phyloP scores from a whole-genome alignment of 2,113 vertebrate species.

The Dasyurus viverrinus region DNA sequence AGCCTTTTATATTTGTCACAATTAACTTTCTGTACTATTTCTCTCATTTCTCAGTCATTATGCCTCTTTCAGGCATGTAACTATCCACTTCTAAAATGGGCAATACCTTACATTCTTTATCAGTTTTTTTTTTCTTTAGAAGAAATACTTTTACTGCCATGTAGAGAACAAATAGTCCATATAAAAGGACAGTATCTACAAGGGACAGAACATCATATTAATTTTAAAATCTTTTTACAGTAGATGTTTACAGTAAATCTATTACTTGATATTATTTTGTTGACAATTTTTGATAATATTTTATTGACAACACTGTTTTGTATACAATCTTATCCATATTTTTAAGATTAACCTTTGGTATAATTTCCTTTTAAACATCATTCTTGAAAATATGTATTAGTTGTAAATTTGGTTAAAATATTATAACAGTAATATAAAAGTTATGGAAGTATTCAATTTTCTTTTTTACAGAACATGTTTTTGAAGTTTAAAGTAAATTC shows the following conservation, averaged over 20 bases:
- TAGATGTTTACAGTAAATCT: background rate
- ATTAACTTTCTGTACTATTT: background rate
- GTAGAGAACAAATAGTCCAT: background rate
- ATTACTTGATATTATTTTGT: background rate
- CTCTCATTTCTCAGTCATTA: background rate
- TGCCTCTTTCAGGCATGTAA: background rate
- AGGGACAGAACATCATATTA: background rate
- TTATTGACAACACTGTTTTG: background rate
- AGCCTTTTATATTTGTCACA: background rate
- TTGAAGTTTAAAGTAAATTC: background rate
- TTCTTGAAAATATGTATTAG: background rate
- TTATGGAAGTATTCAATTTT: background rate
- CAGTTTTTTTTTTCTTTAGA: background rate
- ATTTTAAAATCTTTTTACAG: background rate
- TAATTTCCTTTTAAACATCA: background rate
- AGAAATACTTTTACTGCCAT: background rate
- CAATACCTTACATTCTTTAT: background rate
- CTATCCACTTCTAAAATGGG: background rate
- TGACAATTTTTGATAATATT: background rate
- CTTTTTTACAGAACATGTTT: background rate
- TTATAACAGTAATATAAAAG: background rate
- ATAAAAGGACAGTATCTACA: background rate
- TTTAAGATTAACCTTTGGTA: background rate
- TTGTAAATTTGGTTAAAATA: background rate
- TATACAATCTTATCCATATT: background rate